Conservation (phyloP, 2,113 vertebrate species). For the Hystrix cristata region DNA sequence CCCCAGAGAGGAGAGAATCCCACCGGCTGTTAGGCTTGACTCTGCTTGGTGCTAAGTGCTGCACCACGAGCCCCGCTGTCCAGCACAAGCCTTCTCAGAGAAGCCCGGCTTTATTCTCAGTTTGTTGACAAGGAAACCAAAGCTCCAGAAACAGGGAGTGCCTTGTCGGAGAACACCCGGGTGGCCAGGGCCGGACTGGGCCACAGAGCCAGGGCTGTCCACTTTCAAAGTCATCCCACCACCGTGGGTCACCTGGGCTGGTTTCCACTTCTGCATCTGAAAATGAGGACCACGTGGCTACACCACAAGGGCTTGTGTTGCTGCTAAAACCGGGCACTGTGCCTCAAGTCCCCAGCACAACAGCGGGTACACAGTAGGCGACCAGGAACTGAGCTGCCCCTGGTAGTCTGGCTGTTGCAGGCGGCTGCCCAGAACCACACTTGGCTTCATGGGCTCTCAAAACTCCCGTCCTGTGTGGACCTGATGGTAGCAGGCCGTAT, state of each 20-base stretch:
- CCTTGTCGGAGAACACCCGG: neutral
- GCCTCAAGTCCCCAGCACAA: rapidly evolving
- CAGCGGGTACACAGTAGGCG: neutral
- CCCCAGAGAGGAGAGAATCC: neutral
- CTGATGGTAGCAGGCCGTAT: neutral
- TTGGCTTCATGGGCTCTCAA: neutral
- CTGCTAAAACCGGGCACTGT: rapidly evolving
- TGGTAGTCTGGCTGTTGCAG: too few relatives aligned
- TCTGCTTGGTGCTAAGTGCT: neutral
- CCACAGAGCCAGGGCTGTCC: neutral
- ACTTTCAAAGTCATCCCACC: rapidly evolving
- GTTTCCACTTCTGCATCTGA: neutral
- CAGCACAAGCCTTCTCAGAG: neutral
- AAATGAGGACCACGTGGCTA: neutral
- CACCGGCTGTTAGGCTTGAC: neutral
- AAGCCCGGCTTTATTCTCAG: neutral
- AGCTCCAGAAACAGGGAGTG: neutral
- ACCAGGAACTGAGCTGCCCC: neutral
- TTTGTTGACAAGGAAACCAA: neutral
- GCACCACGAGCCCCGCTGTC: rapidly evolving
- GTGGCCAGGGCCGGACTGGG: neutral
- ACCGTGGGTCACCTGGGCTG: rapidly evolving
- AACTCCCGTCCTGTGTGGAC: neutral
- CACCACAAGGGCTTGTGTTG: rapidly evolving
- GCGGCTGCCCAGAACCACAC: neutral